Evolutionary conservation across 2,113 vertebrate genomes (phyloP).

Genomic region (Perccottus glenii): DNA sequence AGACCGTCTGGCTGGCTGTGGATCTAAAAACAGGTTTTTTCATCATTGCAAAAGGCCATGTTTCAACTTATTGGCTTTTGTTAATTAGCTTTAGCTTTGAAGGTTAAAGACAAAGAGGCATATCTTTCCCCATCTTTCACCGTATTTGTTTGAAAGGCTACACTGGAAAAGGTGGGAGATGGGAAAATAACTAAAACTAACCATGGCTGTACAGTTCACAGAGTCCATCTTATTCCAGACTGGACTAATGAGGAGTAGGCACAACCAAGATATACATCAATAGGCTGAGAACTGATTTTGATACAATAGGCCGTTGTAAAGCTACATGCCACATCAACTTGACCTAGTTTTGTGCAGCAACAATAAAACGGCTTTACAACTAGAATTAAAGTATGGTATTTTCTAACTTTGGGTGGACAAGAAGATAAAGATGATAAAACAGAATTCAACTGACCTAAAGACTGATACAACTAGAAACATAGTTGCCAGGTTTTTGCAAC

Average conservation of each 20-base stretch:
- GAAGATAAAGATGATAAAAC: slow-evolving; percentile 1
- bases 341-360: slow-evolving; percentile 24
- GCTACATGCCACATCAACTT: slow-evolving; percentile 43
- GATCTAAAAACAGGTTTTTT: slow-evolving; percentile 28
- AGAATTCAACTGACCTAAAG: not conserved
- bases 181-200: slow-evolving; percentile 19
- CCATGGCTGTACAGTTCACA: slow-evolving; percentile 28
- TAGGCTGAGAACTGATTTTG: slow-evolving; percentile 40
- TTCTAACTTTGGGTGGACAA: slow-evolving; percentile 10
- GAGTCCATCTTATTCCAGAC: slow-evolving; percentile 33
- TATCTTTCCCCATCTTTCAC: not conserved
- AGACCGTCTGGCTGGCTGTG: slow-evolving; percentile 40
- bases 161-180: slow-evolving; percentile 39
- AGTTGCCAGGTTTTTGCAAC: too few species aligned
- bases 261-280: slow-evolving; percentile 50
- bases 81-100: slow-evolving; percentile 13
- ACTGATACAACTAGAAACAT: not conserved
- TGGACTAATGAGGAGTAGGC: slow-evolving; percentile 19
- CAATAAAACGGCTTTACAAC: slow-evolving; percentile 28
- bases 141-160: not conserved
- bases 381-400: slow-evolving; percentile 29
- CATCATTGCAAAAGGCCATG: slow-evolving; percentile 31
- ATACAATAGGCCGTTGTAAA: slow-evolving; percentile 50
- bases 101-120: slow-evolving; percentile 25
- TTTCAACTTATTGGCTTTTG: slow-evolving; percentile 39